Conservation (phyloP, 1,140 invertebrate genomes). For the Araneus ventricosus region DNA sequence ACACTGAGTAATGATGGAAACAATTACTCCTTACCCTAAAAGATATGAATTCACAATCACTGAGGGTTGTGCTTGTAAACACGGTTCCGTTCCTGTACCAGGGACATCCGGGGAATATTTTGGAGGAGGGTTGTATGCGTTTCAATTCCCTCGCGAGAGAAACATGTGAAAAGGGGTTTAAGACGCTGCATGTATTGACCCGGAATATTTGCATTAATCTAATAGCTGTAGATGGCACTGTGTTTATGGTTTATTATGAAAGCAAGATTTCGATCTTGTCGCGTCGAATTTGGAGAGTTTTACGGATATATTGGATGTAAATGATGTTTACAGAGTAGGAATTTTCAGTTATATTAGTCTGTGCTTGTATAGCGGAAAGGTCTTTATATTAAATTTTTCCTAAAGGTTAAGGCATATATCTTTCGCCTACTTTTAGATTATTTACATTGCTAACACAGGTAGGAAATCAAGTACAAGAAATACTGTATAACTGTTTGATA, state of each 20-base stretch:
- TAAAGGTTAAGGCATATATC: too few relatives aligned
- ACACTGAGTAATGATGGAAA: conserved; percentile 68
- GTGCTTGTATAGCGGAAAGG: too few relatives aligned
- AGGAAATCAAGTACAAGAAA: too few relatives aligned
- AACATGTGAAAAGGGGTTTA: background rate
- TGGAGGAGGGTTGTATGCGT: background rate
- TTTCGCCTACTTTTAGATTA: too few relatives aligned
- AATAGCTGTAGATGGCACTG: background rate
- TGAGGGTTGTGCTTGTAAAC: conserved; percentile 49
- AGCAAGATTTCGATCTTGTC: background rate
- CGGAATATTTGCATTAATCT: background rate
- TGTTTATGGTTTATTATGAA: background rate
- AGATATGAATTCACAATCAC: conserved; percentile 64
- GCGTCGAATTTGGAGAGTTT: background rate
- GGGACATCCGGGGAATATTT: background rate
- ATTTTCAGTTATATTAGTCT: too few relatives aligned
- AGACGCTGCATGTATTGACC: background rate
- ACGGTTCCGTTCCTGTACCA: background rate
- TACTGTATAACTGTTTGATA: too few relatives aligned
- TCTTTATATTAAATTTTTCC: too few relatives aligned
- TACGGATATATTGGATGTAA: background rate
- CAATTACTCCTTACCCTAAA: conserved; percentile 60
- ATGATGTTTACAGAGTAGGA: too few relatives aligned
- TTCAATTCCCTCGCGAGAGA: conserved; percentile 1
- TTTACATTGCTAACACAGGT: too few relatives aligned